These are phyloP conservation scores for Nothocercus julius DNA, from an alignment of 2,113 vertebrate genomes.

Conservation along the genomic window DNA sequence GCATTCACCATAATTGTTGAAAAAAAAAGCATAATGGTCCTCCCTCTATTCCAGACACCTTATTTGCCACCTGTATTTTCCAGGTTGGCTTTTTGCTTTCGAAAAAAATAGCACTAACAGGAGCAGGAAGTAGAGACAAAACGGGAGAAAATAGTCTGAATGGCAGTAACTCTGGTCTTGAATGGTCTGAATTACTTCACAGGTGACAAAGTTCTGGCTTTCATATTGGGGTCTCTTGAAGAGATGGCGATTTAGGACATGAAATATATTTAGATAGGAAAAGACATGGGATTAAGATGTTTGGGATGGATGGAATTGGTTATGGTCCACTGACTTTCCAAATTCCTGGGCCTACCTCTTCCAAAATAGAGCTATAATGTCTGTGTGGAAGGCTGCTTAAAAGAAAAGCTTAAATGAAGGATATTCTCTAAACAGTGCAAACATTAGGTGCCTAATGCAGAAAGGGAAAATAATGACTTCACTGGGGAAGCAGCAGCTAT, in stretches of 20 bases:
- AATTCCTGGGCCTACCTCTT: not conserved
- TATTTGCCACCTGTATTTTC: not conserved
- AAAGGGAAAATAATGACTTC: not conserved
- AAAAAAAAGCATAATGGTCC: not conserved
- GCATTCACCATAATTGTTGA: not conserved
- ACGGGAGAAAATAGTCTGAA: not conserved
- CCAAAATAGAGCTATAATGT: not conserved
- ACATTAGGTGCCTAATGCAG: not conserved
- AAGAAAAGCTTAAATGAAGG: not conserved
- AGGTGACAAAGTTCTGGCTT: not conserved
- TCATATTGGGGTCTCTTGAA: not conserved
- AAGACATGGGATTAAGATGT: not conserved
- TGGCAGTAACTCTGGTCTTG: too few species aligned
- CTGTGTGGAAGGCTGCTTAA: not conserved
- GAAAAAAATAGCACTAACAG: not conserved
- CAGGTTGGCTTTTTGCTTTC: not conserved
- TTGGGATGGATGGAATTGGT: not conserved
- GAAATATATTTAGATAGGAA: not conserved
- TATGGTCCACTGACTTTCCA: not conserved
- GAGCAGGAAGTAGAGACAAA: not conserved
- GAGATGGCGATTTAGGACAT: not conserved
- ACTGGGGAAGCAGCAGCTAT: not conserved
- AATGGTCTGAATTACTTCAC: not conserved
- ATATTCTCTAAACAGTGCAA: not conserved
- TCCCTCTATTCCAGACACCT: not conserved